A percentile compares a stretch with the other conserved stretches of the same genome.
These are phyloP conservation scores for Acleris laterana DNA, from an alignment of 2,888 invertebrate genomes.

Conservation along the genomic window DNA sequence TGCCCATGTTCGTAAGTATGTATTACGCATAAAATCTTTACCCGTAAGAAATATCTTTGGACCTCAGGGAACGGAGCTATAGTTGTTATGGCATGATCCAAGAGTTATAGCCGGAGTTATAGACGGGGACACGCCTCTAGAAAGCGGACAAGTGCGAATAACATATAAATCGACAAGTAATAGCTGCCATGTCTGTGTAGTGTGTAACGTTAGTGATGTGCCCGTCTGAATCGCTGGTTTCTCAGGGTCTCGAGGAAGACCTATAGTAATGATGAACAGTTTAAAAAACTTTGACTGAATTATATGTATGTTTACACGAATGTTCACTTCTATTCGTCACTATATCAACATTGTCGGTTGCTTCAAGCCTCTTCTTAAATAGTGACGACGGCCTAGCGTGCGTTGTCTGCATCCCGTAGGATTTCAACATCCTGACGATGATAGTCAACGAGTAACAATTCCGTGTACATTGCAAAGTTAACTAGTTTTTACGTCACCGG, in stretches of 20 bases:
- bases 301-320: too few species aligned
- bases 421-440: too few species aligned
- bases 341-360: too few species aligned
- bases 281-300: background rate
- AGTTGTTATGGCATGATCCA: conserved; percentile 28
- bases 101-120: conserved; percentile 28
- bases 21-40: conserved; percentile 33
- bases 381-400: too few species aligned
- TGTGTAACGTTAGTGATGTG: conserved; percentile 17
- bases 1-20: conserved; percentile 31
- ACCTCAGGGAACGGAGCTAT: conserved; percentile 30
- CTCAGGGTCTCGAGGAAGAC: conserved; percentile 7
- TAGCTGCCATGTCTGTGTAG: conserved; percentile 32
- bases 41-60: conserved; percentile 17
- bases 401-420: too few species aligned
- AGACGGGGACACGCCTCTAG: conserved; percentile 31
- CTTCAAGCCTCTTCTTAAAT: too few species aligned
- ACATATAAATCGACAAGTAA: conserved; percentile 30
- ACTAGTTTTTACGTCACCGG: too few species aligned
- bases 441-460: too few species aligned
- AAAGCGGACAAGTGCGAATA: conserved; percentile 32
- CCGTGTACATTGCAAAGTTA: too few species aligned
- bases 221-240: conserved; percentile 20
- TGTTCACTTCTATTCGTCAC: too few species aligned
- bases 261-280: background rate